These are phyloP conservation scores for Trissolcus japonicus DNA, from an alignment of 2,888 invertebrate species.

Conservation along the genomic window DNA sequence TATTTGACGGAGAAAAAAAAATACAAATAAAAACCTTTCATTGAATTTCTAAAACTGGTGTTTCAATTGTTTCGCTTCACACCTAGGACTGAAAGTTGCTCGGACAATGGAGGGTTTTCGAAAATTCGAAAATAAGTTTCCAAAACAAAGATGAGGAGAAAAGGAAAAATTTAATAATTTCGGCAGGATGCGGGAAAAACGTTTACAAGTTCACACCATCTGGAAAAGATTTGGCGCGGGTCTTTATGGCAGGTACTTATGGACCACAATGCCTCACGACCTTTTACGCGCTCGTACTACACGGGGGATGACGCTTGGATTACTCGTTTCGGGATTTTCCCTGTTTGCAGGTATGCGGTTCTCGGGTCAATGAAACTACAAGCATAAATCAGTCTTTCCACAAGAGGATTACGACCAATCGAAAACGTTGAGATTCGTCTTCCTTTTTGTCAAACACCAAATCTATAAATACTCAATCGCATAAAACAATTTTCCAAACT, in stretches of 20 bases:
- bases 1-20: constrained; percentile 45
- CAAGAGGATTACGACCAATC: constrained; percentile 29
- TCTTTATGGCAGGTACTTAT: constrained; percentile 65
- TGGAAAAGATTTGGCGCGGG: constrained; percentile 62
- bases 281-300: constrained; percentile 42
- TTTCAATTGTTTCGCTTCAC: constrained; percentile 29
- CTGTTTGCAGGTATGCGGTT: constrained; percentile 51
- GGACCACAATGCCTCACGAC: constrained; percentile 43
- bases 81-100: constrained; percentile 4
- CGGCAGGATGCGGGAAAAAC: constrained; percentile 29
- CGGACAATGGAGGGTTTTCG: constrained; percentile 4
- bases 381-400: constrained; percentile 46
- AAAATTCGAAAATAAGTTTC: constrained; percentile 37
- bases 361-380: constrained; percentile 39
- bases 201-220: constrained; percentile 59
- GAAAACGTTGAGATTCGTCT: constrained; percentile 15
- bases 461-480: too few species aligned
- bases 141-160: constrained; percentile 10
- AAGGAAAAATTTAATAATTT: constrained; percentile 14
- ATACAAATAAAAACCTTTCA: constrained; percentile 44
- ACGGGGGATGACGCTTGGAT: constrained; percentile 45
- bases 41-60: constrained; percentile 44
- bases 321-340: constrained; percentile 43
- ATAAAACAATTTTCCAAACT: too few species aligned
- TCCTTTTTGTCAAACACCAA: too few species aligned